Evolutionary conservation across 2,888 invertebrate genomes (phyloP).

Genomic region (Himalopsyche anomala): DNA sequence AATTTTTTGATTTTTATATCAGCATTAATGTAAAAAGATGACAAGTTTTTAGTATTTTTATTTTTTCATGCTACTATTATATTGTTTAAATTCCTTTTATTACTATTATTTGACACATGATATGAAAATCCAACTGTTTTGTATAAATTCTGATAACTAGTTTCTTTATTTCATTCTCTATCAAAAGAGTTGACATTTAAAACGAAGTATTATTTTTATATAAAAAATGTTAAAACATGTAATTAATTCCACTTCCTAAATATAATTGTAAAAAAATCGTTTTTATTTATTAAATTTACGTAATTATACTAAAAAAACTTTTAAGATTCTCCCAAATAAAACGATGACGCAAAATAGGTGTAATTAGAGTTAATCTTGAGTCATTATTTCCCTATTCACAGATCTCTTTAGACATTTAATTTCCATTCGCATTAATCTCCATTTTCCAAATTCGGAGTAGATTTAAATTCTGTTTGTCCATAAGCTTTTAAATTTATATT

Average conservation of each 20-base stretch:
- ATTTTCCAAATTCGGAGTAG: neutral
- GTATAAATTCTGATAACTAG: too few relatives aligned
- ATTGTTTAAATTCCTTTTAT: too few relatives aligned
- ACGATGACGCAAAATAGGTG: slow-evolving; percentile 32
- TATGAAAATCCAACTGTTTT: too few relatives aligned
- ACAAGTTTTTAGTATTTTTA: too few relatives aligned
- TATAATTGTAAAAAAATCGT: too few relatives aligned
- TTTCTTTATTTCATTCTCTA: neutral
- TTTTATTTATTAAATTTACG: neutral
- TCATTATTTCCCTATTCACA: slow-evolving; percentile 38
- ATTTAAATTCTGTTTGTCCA: neutral
- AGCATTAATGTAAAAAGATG: too few relatives aligned
- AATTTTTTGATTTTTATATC: too few relatives aligned
- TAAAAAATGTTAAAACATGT: too few relatives aligned
- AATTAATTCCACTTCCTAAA: too few relatives aligned
- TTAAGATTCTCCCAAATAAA: neutral
- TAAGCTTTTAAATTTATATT: slow-evolving; percentile 5
- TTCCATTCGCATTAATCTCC: slow-evolving; percentile 36
- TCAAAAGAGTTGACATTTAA: neutral
- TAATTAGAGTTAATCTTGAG: slow-evolving; percentile 34
- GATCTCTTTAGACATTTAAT: slow-evolving; percentile 24
- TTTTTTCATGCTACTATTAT: too few relatives aligned
- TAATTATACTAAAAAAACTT: neutral
- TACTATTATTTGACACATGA: too few relatives aligned
- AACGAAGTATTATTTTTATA: too few relatives aligned